These are phyloP conservation scores for Hemicentrotus pulcherrimus DNA, from an alignment of 35 echinoderm and acorn worm species.

Conservation along the genomic window DNA sequence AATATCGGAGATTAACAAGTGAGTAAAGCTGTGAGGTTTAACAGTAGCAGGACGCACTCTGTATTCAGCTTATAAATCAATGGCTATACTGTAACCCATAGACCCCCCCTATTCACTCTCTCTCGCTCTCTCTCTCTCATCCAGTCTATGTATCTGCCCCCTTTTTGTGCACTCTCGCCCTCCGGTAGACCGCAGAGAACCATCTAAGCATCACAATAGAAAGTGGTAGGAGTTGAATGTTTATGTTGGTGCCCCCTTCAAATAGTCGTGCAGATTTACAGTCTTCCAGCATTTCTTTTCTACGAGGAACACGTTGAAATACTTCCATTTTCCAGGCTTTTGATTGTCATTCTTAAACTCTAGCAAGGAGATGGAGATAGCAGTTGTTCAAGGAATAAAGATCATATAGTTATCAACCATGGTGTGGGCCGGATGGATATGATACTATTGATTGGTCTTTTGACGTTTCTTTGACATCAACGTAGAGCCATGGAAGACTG, in stretches of 20 bases:
- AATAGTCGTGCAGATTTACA: not conserved
- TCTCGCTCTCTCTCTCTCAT: not conserved
- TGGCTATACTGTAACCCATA: not conserved
- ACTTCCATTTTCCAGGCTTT: not conserved
- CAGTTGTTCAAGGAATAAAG: not conserved
- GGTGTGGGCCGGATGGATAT: not conserved
- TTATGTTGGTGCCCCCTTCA: not conserved
- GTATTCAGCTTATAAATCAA: constrained; percentile 2
- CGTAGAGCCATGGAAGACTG: not conserved
- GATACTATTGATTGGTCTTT: constrained; percentile 12
- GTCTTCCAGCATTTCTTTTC: not conserved
- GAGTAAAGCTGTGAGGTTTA: not conserved
- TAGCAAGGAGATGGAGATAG: not conserved
- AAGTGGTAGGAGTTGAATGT: not conserved
- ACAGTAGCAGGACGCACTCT: not conserved
- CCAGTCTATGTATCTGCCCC: no score
- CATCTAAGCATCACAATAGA: not conserved
- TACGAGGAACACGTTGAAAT: not conserved
- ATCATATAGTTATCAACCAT: not conserved
- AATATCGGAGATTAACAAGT: constrained; percentile 20
- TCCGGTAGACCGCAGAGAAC: not conserved
- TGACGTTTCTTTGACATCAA: not conserved
- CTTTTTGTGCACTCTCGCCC: not conserved
- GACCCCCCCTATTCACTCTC: not conserved
- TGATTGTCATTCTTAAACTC: not conserved